A percentile compares a stretch with the other conserved stretches of the same genome.
Conservation (phyloP, 2,797 vertebrate species). For the Poeciliopsis gracilis region DNA sequence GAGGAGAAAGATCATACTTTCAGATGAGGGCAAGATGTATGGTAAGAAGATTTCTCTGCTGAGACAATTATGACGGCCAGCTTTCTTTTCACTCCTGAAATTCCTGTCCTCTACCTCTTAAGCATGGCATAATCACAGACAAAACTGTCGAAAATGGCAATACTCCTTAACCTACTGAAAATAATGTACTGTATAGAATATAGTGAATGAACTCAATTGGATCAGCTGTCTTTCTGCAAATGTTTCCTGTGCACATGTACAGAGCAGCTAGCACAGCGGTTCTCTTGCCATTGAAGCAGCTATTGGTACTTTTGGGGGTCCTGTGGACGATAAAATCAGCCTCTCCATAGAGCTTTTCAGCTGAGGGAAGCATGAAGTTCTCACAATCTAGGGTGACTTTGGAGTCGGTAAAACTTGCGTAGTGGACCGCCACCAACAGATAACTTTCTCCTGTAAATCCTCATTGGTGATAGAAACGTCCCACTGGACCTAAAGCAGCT, state of each 20-base stretch:
- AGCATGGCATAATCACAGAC: not conserved
- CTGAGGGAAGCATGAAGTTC: not conserved
- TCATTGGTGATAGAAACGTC: not conserved
- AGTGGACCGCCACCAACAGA: not conserved
- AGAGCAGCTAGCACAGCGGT: not conserved
- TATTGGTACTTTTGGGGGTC: not conserved
- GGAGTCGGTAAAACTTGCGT: not conserved
- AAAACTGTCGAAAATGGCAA: not conserved
- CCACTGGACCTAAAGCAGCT: not conserved
- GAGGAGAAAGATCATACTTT: constrained; percentile 95
- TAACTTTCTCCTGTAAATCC: not conserved
- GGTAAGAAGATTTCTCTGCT: constrained; percentile 80
- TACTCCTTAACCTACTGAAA: not conserved
- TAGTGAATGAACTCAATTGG: not conserved
- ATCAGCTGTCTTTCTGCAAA: not conserved
- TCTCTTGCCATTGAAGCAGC: not conserved
- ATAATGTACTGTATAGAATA: not conserved
- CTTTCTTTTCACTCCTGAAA: not conserved
- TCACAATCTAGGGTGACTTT: not conserved
- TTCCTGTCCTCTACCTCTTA: too few relatives aligned
- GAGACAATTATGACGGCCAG: not conserved
- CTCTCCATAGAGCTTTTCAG: not conserved
- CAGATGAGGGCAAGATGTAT: constrained; percentile 98
- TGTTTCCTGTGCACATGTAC: not conserved
- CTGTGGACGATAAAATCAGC: not conserved